phyloP scores from a whole-genome alignment of 2,888 invertebrate genomes.

The Onchidella celtica region DNA sequence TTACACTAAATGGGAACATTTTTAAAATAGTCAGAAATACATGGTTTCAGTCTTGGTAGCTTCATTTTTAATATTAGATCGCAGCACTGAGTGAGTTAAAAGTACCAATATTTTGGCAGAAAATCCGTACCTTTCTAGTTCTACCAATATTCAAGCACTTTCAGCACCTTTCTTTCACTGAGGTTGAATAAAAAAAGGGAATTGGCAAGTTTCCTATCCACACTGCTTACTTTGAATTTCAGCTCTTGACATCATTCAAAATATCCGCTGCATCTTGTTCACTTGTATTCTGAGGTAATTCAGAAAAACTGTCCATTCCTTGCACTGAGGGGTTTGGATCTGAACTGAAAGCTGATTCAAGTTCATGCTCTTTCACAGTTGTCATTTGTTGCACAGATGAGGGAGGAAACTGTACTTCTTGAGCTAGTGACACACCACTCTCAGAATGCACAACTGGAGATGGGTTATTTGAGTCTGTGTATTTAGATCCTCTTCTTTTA shows the following conservation, averaged over 20 bases:
- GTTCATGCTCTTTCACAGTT: background rate
- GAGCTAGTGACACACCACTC: background rate
- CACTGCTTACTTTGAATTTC: no score
- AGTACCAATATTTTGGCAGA: no score
- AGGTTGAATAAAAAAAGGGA: no score
- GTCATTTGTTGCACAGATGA: constrained; percentile 1
- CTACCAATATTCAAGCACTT: no score
- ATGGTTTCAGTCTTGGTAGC: no score
- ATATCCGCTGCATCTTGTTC: constrained; percentile 37
- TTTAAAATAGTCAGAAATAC: no score
- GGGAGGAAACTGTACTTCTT: background rate
- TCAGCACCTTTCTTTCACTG: no score
- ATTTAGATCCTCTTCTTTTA: constrained; percentile 65
- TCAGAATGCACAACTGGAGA: background rate
- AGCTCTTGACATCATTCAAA: constrained; percentile 1
- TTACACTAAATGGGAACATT: no score
- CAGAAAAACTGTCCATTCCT: background rate
- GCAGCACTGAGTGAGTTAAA: no score
- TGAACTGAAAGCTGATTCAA: constrained; percentile 12
- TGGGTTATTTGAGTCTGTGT: background rate
- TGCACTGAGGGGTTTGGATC: background rate
- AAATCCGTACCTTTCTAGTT: no score
- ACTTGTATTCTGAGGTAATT: background rate
- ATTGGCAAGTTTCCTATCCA: no score
- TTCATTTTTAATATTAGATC: no score